These are phyloP conservation scores for Chromobotia macracanthus DNA, from an alignment of 2,797 vertebrate species.

Conservation along the genomic window DNA sequence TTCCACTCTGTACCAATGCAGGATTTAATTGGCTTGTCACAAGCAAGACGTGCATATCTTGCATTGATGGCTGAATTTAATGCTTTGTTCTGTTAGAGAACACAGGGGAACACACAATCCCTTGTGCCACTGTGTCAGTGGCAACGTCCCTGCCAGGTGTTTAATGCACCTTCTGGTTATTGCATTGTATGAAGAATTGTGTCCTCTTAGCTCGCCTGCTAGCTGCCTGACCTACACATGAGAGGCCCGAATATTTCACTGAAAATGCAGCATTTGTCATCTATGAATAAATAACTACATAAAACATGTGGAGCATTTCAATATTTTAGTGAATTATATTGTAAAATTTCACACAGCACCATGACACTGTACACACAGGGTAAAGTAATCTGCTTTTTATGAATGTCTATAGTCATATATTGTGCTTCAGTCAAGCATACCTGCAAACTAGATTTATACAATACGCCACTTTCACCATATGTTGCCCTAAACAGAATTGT, in stretches of 20 bases:
- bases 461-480: too few species aligned
- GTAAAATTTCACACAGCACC: too few species aligned
- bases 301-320: too few species aligned
- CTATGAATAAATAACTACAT: too few species aligned
- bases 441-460: too few species aligned
- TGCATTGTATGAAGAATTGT: neutral
- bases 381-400: too few species aligned
- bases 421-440: too few species aligned
- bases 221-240: neutral
- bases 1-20: constrained; percentile 57
- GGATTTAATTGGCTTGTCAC: constrained; percentile 71
- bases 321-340: too few species aligned
- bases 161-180: constrained; percentile 47
- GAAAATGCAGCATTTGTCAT: neutral
- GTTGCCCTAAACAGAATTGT: too few species aligned
- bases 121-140: constrained; percentile 48
- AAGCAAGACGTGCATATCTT: constrained; percentile 60
- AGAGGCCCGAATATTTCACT: neutral
- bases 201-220: too few species aligned
- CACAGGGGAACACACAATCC: constrained; percentile 46
- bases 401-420: too few species aligned
- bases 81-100: constrained; percentile 67
- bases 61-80: constrained; percentile 67
- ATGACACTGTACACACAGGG: too few species aligned
- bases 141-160: constrained; percentile 35